phyloP scores from a whole-genome alignment of 2,113 vertebrate species.

The Tenrec ecaudatus region DNA sequence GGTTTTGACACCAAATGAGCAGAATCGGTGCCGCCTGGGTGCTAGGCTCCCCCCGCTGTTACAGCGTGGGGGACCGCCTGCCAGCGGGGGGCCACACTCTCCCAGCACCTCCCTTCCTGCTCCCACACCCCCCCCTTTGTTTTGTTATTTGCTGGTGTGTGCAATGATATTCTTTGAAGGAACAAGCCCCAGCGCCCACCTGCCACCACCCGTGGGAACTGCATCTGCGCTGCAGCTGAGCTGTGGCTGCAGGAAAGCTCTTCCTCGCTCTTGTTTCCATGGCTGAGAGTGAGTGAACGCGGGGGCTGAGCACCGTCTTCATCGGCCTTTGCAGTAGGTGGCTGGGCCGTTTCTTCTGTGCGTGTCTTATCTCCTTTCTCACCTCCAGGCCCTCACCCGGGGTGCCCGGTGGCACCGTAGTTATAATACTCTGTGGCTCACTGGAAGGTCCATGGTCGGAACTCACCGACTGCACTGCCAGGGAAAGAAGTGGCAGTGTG shows the following conservation, averaged over 20 bases:
- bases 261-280: neutral
- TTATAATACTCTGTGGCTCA: neutral
- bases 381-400: constrained; percentile 49
- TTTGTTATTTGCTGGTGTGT: constrained; percentile 69
- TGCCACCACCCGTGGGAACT: neutral
- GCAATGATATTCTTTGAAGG: constrained; percentile 74
- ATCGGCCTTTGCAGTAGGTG: constrained; percentile 71
- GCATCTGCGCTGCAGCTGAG: constrained; percentile 51
- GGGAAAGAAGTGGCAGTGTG: no score
- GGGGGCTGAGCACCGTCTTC: constrained; percentile 55
- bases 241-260: neutral
- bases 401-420: neutral
- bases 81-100: constrained; percentile 70
- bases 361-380: constrained; percentile 17
- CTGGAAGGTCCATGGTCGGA: neutral
- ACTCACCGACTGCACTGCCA: neutral
- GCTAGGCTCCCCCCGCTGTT: constrained; percentile 23
- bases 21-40: constrained; percentile 46
- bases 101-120: constrained; percentile 58
- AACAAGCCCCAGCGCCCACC: constrained; percentile 69
- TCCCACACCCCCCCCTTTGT: constrained; percentile 74
- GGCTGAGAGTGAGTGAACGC: constrained; percentile 73
- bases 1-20: constrained; percentile 71
- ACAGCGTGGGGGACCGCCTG: constrained; percentile 71
- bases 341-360: constrained; percentile 56